These are phyloP conservation scores for Andrena fulva DNA, from an alignment of 2,888 invertebrate species.

Conservation along the genomic window DNA sequence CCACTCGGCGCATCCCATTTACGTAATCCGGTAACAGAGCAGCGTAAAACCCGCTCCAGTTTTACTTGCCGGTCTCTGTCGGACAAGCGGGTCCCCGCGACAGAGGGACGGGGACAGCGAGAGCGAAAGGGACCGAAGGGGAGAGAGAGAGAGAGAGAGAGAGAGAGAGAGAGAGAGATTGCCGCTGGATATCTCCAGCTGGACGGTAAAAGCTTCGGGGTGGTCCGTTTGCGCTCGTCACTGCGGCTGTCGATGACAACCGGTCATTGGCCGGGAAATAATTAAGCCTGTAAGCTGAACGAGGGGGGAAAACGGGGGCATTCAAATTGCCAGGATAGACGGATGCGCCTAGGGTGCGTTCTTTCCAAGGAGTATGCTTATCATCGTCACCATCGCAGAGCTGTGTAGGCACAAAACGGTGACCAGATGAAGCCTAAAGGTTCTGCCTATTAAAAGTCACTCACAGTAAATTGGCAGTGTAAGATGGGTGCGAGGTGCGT, in stretches of 20 bases:
- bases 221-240: conserved; percentile 70
- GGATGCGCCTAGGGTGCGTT: conserved; percentile 37
- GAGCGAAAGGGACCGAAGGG: background rate
- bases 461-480: background rate
- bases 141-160: background rate
- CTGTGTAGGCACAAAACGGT: too few relatives aligned
- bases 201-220: conserved; percentile 46
- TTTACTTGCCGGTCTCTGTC: conserved; percentile 25
- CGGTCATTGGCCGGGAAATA: conserved; percentile 70
- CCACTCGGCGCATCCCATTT: conserved; percentile 38
- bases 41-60: conserved; percentile 20
- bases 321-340: conserved; percentile 43
- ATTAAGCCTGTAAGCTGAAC: conserved; percentile 58
- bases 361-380: background rate
- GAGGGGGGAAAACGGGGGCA: conserved; percentile 23
- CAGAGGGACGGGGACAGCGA: too few relatives aligned
- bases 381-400: too few relatives aligned
- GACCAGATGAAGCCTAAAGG: too few relatives aligned
- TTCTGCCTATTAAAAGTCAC: too few relatives aligned
- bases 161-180: background rate
- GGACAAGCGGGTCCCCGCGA: background rate
- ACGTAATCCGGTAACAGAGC: conserved; percentile 25
- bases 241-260: conserved; percentile 69
- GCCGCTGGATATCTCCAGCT: background rate
- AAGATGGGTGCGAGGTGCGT: background rate